These are phyloP conservation scores for Chaetophractus vellerosus DNA, from an alignment of 2,797 vertebrate species.

Conservation along the genomic window DNA sequence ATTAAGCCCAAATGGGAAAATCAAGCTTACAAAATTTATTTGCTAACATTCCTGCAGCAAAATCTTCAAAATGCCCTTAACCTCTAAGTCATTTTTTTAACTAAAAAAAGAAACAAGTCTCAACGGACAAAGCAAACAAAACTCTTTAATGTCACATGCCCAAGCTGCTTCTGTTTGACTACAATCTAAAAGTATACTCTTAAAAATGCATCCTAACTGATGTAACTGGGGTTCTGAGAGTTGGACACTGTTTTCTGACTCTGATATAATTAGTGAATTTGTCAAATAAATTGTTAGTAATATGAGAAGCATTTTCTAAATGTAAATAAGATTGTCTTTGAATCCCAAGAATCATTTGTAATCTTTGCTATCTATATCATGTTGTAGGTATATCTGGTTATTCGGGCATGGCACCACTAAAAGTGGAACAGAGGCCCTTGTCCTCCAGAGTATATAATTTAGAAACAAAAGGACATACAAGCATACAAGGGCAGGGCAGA, in stretches of 20 bases:
- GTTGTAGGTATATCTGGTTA: background rate
- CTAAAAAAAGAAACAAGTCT: slow-evolving; percentile 60
- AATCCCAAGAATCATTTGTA: background rate
- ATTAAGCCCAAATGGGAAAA: slow-evolving; percentile 49
- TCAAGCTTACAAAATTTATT: background rate
- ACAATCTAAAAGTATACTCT: background rate
- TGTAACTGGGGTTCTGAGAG: background rate
- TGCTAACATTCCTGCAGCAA: background rate
- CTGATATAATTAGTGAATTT: background rate
- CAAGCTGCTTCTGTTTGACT: background rate
- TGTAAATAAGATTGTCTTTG: background rate
- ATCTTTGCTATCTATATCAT: background rate
- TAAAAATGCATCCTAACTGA: slow-evolving; percentile 24
- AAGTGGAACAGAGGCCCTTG: background rate
- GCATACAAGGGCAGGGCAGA: background rate
- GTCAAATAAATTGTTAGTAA: slow-evolving; percentile 2
- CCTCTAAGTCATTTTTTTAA: background rate
- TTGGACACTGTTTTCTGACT: background rate
- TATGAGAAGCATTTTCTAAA: background rate
- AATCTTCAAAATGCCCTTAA: slow-evolving; percentile 36
- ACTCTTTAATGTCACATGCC: background rate
- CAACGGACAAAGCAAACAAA: slow-evolving; percentile 65
- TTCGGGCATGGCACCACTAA: background rate
- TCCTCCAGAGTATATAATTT: background rate
- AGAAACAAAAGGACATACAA: background rate